Conservation (phyloP, 1,140 invertebrate genomes). For the Dendrolimus kikuchii region DNA sequence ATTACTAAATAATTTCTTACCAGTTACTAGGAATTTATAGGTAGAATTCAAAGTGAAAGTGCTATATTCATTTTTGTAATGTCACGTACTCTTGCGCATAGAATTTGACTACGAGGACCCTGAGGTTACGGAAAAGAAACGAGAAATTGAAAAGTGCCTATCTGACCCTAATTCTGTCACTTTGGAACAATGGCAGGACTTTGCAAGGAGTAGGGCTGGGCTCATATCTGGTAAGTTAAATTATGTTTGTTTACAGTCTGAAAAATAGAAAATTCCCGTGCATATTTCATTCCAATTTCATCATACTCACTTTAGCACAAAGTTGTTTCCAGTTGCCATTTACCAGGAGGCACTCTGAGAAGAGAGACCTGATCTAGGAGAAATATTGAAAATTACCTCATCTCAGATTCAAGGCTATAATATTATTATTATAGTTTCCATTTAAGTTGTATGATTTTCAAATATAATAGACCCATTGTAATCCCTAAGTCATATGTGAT, state of each 20-base stretch:
- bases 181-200: conserved; percentile 68
- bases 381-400: too few relatives aligned
- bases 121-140: conserved; percentile 51
- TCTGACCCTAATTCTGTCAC: conserved; percentile 50
- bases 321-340: too few relatives aligned
- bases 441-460: too few relatives aligned
- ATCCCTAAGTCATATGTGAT: too few relatives aligned
- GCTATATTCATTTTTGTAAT: conserved; percentile 4
- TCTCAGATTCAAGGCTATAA: too few relatives aligned
- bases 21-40: not conserved
- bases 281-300: too few relatives aligned
- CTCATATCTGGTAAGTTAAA: conserved; percentile 71
- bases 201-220: conserved; percentile 73
- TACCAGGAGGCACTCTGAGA: too few relatives aligned
- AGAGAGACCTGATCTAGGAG: too few relatives aligned
- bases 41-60: conserved; percentile 12
- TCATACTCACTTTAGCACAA: too few relatives aligned
- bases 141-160: conserved; percentile 57
- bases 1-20: not conserved
- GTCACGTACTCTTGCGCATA: conserved; percentile 27
- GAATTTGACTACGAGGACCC: conserved; percentile 56
- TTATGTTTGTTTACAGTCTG: not conserved
- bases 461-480: too few relatives aligned
- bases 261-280: not conserved
- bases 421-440: too few relatives aligned